Evolutionary conservation across 2,888 invertebrate species (phyloP).

Genomic region (Phania funesta): DNA sequence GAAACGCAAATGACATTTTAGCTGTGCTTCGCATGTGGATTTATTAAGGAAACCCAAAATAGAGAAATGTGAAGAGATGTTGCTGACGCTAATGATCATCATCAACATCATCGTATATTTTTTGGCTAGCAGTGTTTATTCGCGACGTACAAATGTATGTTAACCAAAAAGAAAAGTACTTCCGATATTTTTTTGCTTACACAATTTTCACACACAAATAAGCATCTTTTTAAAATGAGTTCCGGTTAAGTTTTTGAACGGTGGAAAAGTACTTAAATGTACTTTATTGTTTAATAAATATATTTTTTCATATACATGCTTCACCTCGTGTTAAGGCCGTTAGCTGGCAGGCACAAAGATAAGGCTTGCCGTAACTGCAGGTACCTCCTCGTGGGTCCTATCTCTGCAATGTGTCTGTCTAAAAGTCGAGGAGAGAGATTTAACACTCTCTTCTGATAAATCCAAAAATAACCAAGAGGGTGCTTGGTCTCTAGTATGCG

Average conservation of each 20-base stretch:
- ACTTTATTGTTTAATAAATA: too few relatives aligned
- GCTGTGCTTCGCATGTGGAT: constrained; percentile 42
- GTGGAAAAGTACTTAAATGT: too few relatives aligned
- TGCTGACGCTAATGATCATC: background rate
- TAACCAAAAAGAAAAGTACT: constrained; percentile 28
- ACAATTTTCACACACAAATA: constrained; percentile 4
- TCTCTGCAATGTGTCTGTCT: too few relatives aligned
- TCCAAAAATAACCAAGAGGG: too few relatives aligned
- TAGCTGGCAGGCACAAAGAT: too few relatives aligned
- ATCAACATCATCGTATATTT: background rate
- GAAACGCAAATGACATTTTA: constrained; percentile 36
- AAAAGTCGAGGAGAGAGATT: too few relatives aligned
- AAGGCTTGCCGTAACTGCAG: too few relatives aligned
- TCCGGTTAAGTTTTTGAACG: constrained; percentile 47
- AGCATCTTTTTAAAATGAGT: constrained; percentile 4
- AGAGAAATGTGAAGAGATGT: constrained; percentile 22
- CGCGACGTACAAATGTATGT: constrained; percentile 20
- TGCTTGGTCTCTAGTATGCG: too few relatives aligned
- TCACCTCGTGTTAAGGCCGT: too few relatives aligned
- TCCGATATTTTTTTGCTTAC: constrained; percentile 51
- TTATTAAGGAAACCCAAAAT: constrained; percentile 57
- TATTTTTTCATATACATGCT: too few relatives aligned
- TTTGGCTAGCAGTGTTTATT: constrained; percentile 11
- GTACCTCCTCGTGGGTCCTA: too few relatives aligned
- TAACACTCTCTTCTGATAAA: too few relatives aligned